Evolutionary conservation across 2,888 invertebrate genomes (phyloP).

Genomic region (Priocnemis perturbator): DNA sequence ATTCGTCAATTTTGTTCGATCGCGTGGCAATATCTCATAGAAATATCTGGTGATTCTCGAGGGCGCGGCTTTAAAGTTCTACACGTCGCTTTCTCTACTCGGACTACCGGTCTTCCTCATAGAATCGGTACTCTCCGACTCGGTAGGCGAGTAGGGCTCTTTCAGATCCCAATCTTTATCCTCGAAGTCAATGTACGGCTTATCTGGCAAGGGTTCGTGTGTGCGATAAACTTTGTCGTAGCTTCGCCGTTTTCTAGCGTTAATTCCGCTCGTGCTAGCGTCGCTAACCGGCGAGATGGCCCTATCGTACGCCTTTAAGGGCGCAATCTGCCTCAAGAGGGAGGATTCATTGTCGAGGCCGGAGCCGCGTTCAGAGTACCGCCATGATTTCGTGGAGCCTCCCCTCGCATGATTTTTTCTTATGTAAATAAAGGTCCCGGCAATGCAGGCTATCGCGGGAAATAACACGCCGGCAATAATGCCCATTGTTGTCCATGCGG

Average conservation of each 20-base stretch:
- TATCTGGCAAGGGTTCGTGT: constrained; percentile 86
- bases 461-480: constrained; percentile 84
- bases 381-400: constrained; percentile 66
- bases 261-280: constrained; percentile 78
- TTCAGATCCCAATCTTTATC: constrained; percentile 88
- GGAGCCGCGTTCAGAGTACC: constrained; percentile 63
- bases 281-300: constrained; percentile 77
- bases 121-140: constrained; percentile 58
- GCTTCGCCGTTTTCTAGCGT: constrained; percentile 82
- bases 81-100: constrained; percentile 69
- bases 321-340: constrained; percentile 44
- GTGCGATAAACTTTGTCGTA: constrained; percentile 91
- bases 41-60: no score
- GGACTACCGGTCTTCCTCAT: constrained; percentile 63
- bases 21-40: no score
- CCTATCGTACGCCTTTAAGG: constrained; percentile 76
- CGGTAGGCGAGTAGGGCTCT: constrained; percentile 71
- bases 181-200: constrained; percentile 87
- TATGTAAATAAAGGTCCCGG: constrained; percentile 51
- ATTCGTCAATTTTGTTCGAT: no score
- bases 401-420: constrained; percentile 54
- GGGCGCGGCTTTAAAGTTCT: neutral
- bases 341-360: constrained; percentile 58
- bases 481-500: constrained; percentile 85
- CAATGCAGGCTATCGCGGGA: constrained; percentile 74